A percentile compares a stretch with the other conserved stretches of the same genome.
phyloP scores from a whole-genome alignment of 2,113 vertebrate genomes.

The Aplodontia rufa region DNA sequence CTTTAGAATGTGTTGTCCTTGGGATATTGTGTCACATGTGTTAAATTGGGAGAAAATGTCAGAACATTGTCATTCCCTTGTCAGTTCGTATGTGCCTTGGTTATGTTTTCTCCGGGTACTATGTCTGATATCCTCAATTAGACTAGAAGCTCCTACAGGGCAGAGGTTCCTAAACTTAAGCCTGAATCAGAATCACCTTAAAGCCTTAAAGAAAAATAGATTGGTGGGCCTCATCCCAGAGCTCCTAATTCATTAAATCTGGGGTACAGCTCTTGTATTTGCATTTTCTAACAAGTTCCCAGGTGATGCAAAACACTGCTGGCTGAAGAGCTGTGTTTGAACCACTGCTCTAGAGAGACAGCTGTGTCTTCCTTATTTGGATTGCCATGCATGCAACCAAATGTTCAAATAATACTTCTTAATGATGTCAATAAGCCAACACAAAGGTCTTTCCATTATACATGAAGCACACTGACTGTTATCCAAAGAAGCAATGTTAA shows the following conservation, averaged over 20 bases:
- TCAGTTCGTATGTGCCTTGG: neutral
- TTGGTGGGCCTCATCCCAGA: neutral
- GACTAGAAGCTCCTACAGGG: neutral
- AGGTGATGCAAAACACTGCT: neutral
- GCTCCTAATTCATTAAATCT: neutral
- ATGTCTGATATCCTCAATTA: neutral
- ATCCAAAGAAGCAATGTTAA: neutral
- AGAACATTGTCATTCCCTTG: neutral
- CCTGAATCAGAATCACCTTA: neutral
- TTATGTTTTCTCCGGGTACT: neutral
- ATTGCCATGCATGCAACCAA: neutral
- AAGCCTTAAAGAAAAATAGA: neutral
- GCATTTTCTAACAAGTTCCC: neutral
- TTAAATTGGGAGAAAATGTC: neutral
- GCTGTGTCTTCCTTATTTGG: neutral
- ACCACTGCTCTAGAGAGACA: neutral
- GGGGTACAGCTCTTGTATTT: neutral
- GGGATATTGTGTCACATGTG: neutral
- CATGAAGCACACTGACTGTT: neutral
- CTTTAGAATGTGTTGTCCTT: neutral
- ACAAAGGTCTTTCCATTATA: neutral
- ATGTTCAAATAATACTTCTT: neutral
- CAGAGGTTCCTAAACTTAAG: neutral
- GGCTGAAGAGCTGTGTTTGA: neutral
- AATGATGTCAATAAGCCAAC: neutral